A percentile compares a stretch with the other conserved stretches of the same genome.
These are phyloP conservation scores for Drosophila nigritarsus DNA, from an alignment of 2,888 invertebrate species.

Conservation along the genomic window DNA sequence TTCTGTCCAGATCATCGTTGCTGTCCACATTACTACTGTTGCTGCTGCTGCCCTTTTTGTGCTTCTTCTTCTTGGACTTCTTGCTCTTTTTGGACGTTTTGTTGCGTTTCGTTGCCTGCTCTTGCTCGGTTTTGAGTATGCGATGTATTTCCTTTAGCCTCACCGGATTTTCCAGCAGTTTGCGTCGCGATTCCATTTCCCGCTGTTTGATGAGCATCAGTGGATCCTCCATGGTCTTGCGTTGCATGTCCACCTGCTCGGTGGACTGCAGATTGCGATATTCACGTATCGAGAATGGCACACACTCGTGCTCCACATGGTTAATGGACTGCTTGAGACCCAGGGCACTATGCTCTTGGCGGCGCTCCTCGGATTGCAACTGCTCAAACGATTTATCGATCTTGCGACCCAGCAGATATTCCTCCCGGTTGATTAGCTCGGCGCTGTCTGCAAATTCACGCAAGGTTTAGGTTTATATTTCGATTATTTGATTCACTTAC, in stretches of 20 bases:
- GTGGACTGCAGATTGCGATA: slow-evolving; percentile 86
- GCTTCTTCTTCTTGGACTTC: slow-evolving; percentile 76
- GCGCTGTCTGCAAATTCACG: slow-evolving; percentile 63
- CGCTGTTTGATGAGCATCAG: slow-evolving; percentile 94
- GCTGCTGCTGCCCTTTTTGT: slow-evolving; percentile 84
- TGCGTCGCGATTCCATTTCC: slow-evolving; percentile 94
- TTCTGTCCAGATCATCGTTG: slow-evolving; percentile 87
- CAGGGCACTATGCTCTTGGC: slow-evolving; percentile 70
- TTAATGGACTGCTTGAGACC: slow-evolving; percentile 86
- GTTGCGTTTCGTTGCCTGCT: slow-evolving; percentile 57
- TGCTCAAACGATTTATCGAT: slow-evolving; percentile 91
- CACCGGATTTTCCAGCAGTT: slow-evolving; percentile 95
- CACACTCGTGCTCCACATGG: slow-evolving; percentile 90
- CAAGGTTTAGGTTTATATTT: not conserved
- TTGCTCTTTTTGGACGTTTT: slow-evolving; percentile 68
- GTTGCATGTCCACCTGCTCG: slow-evolving; percentile 92
- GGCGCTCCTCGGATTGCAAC: slow-evolving; percentile 86
- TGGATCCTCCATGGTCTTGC: slow-evolving; percentile 97
- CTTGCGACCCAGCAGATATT: slow-evolving; percentile 92
- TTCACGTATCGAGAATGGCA: slow-evolving; percentile 90
- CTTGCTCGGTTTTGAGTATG: slow-evolving; percentile 88
- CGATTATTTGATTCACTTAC: slow-evolving; percentile 54
- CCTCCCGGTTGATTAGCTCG: slow-evolving; percentile 89
- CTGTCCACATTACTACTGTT: slow-evolving; percentile 37
- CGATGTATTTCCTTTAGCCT: slow-evolving; percentile 94